Base-by-base conservation (phyloP, 2,113 vertebrate species). In the Mystacornis crossleyi region DNA sequence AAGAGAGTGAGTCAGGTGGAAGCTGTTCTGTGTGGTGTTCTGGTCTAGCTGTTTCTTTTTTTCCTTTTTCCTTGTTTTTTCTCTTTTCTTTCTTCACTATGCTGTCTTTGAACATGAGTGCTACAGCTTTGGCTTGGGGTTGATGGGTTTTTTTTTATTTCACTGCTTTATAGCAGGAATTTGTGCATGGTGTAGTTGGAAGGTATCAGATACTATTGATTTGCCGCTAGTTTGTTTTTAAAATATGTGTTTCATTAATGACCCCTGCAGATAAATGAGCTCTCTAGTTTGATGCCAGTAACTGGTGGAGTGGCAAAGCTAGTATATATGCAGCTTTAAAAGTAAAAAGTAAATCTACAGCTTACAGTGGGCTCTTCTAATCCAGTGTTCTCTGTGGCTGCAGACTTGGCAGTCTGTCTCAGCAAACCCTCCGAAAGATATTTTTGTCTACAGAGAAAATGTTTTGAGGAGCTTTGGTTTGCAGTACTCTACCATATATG, bases 401-500 rank as follows among this genome's bases (percentile, higher is more conserved):
- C 79, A 77, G 93, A 62, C 71, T 96, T 96, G 92, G 96, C 95
- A 97, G 91, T 89, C 81, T 62, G 55, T 95, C 71, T 86, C 62
- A n/a, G 50, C 26, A 2, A 91, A 78, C 60, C 34, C 91, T 89
- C 60, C 0, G 0, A 62, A 90, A 95, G 96, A 90, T 96, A 97
- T 96, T 96, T 96, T 96, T 93, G 95, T 95, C 95, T 83, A 28
- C 91, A 78, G 90, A 88, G 62, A 90, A 95, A 88, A 93, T 95
- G 78, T 96, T 96, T 94, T 87, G 55, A 94, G 84, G 93, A 84
- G 89, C 38, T 95, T 96, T 89, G 81, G 25, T 96, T 95, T 96
- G 95, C 87, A 95, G 9, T 95, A 74, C 78, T 88, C 89, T 90
- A 86, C 95, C 95, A 94, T 97, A 94, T 96, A 97, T 95, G 96